These are phyloP conservation scores for Turritopsis rubra DNA, from an alignment of 30 jellyfish, hydroid and myxozoan genomes.

Conservation along the genomic window DNA sequence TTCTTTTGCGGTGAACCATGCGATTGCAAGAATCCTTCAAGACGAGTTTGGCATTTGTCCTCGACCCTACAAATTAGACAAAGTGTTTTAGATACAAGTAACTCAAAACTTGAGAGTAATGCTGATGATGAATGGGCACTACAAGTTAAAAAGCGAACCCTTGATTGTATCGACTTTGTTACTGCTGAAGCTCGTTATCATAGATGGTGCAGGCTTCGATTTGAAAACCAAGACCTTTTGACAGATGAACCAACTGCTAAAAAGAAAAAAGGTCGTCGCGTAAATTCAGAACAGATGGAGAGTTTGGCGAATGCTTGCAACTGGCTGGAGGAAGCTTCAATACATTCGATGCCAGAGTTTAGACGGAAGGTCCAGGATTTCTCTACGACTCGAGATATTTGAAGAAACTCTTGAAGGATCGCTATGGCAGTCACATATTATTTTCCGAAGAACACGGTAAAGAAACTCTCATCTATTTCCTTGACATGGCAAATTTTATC, in stretches of 20 bases:
- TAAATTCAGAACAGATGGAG: background rate
- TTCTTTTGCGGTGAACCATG: background rate
- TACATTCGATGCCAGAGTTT: background rate
- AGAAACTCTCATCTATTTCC: background rate
- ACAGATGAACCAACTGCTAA: background rate
- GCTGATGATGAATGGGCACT: background rate
- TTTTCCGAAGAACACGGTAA: background rate
- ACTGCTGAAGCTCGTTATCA: conserved; percentile 26
- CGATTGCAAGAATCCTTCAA: background rate
- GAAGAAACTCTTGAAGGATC: background rate
- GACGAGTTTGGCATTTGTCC: background rate
- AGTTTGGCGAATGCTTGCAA: background rate
- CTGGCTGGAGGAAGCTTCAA: conserved; percentile 2
- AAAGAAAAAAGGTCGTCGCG: conserved; percentile 9
- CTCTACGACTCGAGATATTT: background rate
- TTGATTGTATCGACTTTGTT: conserved; percentile 10
- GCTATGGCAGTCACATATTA: background rate
- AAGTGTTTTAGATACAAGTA: background rate
- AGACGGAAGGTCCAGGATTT: background rate
- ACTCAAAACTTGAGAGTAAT: background rate
- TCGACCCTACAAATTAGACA: background rate
- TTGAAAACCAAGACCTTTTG: background rate
- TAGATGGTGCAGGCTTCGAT: background rate
- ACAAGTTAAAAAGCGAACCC: background rate
- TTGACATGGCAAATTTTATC: conserved; percentile 8